phyloP scores from a whole-genome alignment of 2,113 vertebrate genomes.

The Dryoscopus gambensis region DNA sequence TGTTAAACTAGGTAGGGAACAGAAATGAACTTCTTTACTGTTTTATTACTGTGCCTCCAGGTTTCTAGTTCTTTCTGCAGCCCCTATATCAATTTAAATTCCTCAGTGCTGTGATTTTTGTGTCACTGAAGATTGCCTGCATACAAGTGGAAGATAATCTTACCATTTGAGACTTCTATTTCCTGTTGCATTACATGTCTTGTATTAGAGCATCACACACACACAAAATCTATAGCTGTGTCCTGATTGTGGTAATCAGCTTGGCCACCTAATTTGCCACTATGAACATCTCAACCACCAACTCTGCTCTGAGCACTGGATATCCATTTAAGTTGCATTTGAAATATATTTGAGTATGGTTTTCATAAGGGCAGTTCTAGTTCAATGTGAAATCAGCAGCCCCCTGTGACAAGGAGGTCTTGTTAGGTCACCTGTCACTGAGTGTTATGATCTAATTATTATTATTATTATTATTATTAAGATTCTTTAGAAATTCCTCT shows the following conservation, averaged over 20 bases:
- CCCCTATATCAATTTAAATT: neutral
- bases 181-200: neutral
- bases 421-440: rapidly evolving
- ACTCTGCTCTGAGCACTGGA: neutral
- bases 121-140: neutral
- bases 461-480: too few species aligned
- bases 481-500: too few species aligned
- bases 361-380: neutral
- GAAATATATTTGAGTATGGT: neutral
- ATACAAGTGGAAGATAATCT: neutral
- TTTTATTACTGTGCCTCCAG: neutral
- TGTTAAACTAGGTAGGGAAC: neutral
- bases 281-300: neutral
- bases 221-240: neutral
- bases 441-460: too few species aligned
- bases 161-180: neutral
- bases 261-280: neutral
- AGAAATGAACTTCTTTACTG: neutral
- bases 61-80: neutral
- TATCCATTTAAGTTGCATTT: neutral
- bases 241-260: neutral
- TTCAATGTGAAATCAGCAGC: neutral
- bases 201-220: neutral
- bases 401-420: rapidly evolving
- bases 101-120: neutral